Base-by-base conservation (phyloP, 2,113 vertebrate species). In the Podiceps cristatus region DNA sequence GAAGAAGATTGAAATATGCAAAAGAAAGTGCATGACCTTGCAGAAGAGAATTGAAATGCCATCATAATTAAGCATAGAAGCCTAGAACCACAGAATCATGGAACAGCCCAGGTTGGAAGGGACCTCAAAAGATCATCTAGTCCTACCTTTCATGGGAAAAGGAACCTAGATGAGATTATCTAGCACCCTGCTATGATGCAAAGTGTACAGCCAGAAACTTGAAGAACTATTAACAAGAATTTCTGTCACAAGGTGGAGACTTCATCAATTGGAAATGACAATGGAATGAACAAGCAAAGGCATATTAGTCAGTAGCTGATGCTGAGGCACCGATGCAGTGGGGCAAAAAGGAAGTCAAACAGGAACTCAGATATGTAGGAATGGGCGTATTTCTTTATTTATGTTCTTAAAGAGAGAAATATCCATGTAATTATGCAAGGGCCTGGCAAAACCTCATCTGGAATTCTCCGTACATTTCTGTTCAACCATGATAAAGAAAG, bases 51-150 rank as follows among this genome's bases (percentile, higher is more conserved):
- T 7, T 91, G 40, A 86, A 80, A 84, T 59, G 42, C 47, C 18
- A 24, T 42, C 13, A 83, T 60, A 73, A 35, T 66, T 37, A 75
- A 66, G 29, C 9, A 11, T 1, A 11, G 35, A 47, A 52, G 72
- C 59, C 68, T 0, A 3, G 68, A 83, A 58, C 29, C 5, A 12
- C 1, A 11, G 35, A 47, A 52, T 75, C 59, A 69, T 0, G 3
- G 68, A 83, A 58, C 33, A 67, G 37, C 52, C 33, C 11, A 2
- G 28, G 29, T 29, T 85, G n/a, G n/a, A 74, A 74, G 42, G 16
- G 69, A 37, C 45, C 66, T 53, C 44, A 7, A 3, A 62, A 85
- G 28, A 44, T 47, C 55, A 44, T 33, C 59, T 53, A 11, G 18
- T 69, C 33, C 68, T 22, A 29, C 6, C 6, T 82, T 58, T 20